Evolutionary conservation across 2,888 invertebrate genomes (phyloP), one percentile per base, ranked within the genome.

Genomic region (Toxonevra muliebris): DNA sequence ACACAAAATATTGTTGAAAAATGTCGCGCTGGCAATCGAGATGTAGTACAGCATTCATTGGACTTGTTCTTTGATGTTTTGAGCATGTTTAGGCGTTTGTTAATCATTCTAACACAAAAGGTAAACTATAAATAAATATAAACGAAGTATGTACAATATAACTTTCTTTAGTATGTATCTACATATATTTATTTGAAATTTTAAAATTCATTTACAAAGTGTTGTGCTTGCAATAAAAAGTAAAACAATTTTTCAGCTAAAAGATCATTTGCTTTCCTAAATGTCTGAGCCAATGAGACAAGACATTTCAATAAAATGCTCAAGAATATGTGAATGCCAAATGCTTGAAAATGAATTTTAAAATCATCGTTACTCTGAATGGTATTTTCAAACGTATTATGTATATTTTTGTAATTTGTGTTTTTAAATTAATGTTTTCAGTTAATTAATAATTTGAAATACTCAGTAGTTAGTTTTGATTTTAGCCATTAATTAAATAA

Each of bases 1-100:
- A 99, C 98, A n/a, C 98, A 98, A 87, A 87, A 95, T 74, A 97
- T 98, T 76, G 92, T 98, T 78, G 97, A 97, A 86, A 97, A 97
- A 85, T 90, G 92, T 76, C 90, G 95, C 72, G 88, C 89, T 86
- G 97, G 98, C 70, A 96, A 90, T 87, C 93, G 92, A 83, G 98
- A 98, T 87, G 97, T 94, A 84, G 92, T 98, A 74, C 89, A 90
- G 84, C 97, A 98, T 85, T 92, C 96, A 13, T 88, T 98, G 75
- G 95, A 97, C 82, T 88, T 98, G 73, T 98, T 98, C 88, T 91
- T 98, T 80, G 98, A 98, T 86, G 93, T 98, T 82, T 89, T 97
- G 85, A 92, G 94, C 79, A 90, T 98, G 82, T 97, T 98, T 92
- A 92, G 96, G 80, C 92, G 95, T 80, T 88, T 98, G 77, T 87